Percentiles rank a stretch among this genome's conserved stretches.
Conservation (phyloP, 2,888 invertebrate genomes). For the Rhaphigaster nebulosa region DNA sequence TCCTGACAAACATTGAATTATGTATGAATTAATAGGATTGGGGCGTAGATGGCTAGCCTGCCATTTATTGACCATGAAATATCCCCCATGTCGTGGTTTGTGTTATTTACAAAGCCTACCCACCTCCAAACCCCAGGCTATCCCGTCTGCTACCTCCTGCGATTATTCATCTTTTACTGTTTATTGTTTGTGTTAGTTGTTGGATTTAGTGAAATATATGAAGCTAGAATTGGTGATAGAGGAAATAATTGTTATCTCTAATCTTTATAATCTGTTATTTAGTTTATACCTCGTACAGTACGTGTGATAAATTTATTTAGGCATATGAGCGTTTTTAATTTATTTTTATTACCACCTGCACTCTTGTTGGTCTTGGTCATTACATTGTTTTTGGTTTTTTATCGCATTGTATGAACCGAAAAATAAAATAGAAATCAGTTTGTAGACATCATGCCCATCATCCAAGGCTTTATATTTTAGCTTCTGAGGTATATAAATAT, state of each 20-base stretch:
- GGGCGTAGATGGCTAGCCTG: background rate
- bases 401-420: no score
- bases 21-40: slow-evolving; percentile 46
- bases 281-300: background rate
- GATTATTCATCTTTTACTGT: background rate
- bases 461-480: no score
- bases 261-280: background rate
- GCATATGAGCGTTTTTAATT: no score
- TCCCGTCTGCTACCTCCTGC: background rate
- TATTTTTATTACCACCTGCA: no score
- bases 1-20: slow-evolving; percentile 19
- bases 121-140: background rate
- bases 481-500: no score
- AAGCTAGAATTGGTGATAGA: background rate
- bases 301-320: no score
- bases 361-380: no score
- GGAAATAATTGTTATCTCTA: background rate
- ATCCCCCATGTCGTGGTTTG: background rate
- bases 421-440: no score
- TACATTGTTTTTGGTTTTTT: no score
- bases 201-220: background rate
- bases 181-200: background rate
- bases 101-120: background rate
- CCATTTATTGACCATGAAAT: slow-evolving; percentile 44
- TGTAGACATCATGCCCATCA: no score